Evolutionary conservation across 2,888 invertebrate genomes (phyloP).

Genomic region (Pteria penguin): DNA sequence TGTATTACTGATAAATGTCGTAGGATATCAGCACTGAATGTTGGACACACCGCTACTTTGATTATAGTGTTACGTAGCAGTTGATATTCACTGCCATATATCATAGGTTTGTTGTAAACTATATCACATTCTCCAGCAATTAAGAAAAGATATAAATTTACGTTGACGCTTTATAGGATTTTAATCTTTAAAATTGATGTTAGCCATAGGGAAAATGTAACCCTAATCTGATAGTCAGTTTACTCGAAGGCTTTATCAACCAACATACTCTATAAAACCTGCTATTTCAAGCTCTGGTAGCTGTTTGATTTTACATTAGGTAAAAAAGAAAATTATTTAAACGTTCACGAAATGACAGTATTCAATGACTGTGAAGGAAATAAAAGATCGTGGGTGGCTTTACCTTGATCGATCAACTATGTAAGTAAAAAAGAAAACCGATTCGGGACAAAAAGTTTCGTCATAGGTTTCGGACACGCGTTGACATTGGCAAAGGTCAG

Average conservation of each 20-base stretch:
- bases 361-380: background rate
- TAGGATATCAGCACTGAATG: too few species aligned
- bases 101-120: too few species aligned
- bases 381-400: background rate
- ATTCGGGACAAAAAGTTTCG: too few species aligned
- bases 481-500: too few species aligned
- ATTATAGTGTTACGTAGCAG: too few species aligned
- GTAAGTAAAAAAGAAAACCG: too few species aligned
- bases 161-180: slow-evolving; percentile 10
- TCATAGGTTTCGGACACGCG: too few species aligned
- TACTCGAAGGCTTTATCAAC: slow-evolving; percentile 10
- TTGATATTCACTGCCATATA: too few species aligned
- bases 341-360: background rate
- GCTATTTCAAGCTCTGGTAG: slow-evolving; percentile 6
- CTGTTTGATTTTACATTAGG: background rate
- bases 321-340: background rate
- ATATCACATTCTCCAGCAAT: slow-evolving; percentile 10
- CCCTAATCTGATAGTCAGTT: slow-evolving; percentile 7
- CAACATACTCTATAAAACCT: background rate
- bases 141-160: slow-evolving; percentile 9
- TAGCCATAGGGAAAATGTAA: slow-evolving; percentile 11
- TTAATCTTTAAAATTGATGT: slow-evolving; percentile 21
- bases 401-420: too few species aligned
- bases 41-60: too few species aligned
- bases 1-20: too few species aligned